phyloP scores from a whole-genome alignment of 2,888 invertebrate genomes.

The Oxytorus armatus region DNA sequence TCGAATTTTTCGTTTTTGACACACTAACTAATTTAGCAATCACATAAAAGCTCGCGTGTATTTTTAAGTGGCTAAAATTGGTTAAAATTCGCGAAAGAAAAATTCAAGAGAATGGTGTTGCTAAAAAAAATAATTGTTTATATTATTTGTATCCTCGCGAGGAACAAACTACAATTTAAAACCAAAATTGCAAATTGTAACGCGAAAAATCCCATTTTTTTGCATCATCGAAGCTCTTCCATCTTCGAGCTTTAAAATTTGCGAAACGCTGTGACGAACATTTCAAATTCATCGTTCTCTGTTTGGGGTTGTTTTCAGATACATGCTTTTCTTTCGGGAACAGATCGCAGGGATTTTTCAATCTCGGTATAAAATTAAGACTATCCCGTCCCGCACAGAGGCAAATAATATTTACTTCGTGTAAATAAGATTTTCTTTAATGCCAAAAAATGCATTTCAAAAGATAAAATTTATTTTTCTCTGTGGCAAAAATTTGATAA shows the following conservation, averaged over 20 bases:
- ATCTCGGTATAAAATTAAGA: not conserved
- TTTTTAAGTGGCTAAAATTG: too few species aligned
- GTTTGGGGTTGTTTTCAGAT: not conserved
- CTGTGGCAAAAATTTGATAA: too few species aligned
- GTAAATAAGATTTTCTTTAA: not conserved
- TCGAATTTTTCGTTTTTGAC: not conserved
- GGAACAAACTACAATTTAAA: not conserved
- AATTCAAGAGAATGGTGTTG: too few species aligned
- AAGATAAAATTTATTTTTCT: too few species aligned
- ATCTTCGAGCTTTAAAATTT: not conserved
- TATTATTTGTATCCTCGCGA: too few species aligned
- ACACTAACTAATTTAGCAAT: not conserved
- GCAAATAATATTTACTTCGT: too few species aligned
- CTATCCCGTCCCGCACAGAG: too few species aligned
- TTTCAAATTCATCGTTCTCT: slow-evolving; percentile 30
- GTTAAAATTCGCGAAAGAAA: too few species aligned
- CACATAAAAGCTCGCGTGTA: too few species aligned
- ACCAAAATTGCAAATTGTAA: not conserved
- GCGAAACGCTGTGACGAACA: slow-evolving; percentile 8
- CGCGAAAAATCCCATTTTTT: not conserved
- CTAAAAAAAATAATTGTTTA: too few species aligned
- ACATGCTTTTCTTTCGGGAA: not conserved
- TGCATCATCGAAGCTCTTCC: not conserved
- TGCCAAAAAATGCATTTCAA: too few species aligned
- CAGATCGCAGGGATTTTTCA: slow-evolving; percentile 15